A percentile compares a stretch with the other conserved stretches of the same genome.
Conservation (phyloP, 2,888 invertebrate species). For the Napeogenes inachia region DNA sequence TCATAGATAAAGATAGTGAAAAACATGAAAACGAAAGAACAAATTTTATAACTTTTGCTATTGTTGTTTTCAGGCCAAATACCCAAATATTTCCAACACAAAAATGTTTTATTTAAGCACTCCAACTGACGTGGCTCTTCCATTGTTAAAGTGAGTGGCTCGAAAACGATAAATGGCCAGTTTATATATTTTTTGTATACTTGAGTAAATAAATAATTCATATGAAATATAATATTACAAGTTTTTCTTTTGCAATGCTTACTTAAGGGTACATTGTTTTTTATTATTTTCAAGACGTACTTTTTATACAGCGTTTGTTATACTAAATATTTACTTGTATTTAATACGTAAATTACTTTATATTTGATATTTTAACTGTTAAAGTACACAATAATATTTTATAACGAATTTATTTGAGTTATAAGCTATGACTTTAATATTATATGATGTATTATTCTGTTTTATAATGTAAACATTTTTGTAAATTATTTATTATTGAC, state of each 20-base stretch:
- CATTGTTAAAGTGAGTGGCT: constrained; percentile 10
- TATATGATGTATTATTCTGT: too few species aligned
- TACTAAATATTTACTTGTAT: too few species aligned
- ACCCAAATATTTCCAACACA: constrained; percentile 47
- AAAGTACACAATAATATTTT: too few species aligned
- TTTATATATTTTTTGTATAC: constrained; percentile 6
- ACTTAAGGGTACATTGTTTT: neutral
- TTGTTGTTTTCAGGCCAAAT: constrained; percentile 44
- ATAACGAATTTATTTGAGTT: too few species aligned
- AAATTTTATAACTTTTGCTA: constrained; percentile 47
- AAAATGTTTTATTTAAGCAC: constrained; percentile 16
- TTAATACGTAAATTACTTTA: too few species aligned
- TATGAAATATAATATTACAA: neutral
- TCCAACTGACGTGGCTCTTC: constrained; percentile 11
- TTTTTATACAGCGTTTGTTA: too few species aligned
- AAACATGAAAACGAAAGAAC: constrained; percentile 42
- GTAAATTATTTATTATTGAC: too few species aligned
- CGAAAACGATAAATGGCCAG: neutral
- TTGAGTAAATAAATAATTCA: constrained; percentile 9
- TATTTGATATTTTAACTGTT: too few species aligned
- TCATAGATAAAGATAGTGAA: constrained; percentile 43
- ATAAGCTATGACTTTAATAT: too few species aligned
- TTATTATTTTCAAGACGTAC: too few species aligned
- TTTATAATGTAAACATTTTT: too few species aligned
- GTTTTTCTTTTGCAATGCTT: neutral